Conservation (phyloP, 1,140 invertebrate species). For the Neodiprion lecontei region DNA sequence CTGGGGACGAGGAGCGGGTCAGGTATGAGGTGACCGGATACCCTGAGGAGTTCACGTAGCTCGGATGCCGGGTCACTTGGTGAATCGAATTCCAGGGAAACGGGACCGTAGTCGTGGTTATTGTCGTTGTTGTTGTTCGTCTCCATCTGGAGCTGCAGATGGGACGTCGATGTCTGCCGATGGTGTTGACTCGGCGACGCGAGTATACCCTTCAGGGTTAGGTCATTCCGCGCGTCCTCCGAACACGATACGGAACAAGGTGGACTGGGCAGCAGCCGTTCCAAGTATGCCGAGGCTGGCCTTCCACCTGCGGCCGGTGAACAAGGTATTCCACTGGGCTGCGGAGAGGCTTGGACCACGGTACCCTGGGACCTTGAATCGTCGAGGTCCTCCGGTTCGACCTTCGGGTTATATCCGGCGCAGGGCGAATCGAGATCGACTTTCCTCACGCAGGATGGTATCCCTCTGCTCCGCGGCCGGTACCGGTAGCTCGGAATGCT, state of each 20-base stretch:
- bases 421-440: conserved; percentile 28
- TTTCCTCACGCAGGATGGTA: conserved; percentile 29
- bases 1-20: conserved; percentile 82
- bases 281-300: conserved; percentile 45
- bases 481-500: conserved; percentile 44
- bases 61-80: conserved; percentile 72
- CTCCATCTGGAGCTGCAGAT: neutral
- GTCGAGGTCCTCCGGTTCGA: conserved; percentile 31
- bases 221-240: conserved; percentile 53
- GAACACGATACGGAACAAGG: conserved; percentile 58
- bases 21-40: conserved; percentile 74
- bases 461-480: conserved; percentile 23
- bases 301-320: conserved; percentile 39
- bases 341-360: conserved; percentile 70
- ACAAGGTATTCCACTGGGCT: conserved; percentile 69
- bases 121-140: conserved; percentile 21
- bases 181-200: conserved; percentile 31
- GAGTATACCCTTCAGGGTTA: conserved; percentile 48
- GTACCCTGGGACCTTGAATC: conserved; percentile 64
- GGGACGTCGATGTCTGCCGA: conserved; percentile 5
- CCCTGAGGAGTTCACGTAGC: conserved; percentile 73
- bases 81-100: neutral
- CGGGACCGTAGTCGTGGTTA: neutral
- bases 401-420: conserved; percentile 17
- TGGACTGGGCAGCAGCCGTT: conserved; percentile 53